phyloP scores from a whole-genome alignment of 2,888 invertebrate genomes.

The Drosophila buzzatii region DNA sequence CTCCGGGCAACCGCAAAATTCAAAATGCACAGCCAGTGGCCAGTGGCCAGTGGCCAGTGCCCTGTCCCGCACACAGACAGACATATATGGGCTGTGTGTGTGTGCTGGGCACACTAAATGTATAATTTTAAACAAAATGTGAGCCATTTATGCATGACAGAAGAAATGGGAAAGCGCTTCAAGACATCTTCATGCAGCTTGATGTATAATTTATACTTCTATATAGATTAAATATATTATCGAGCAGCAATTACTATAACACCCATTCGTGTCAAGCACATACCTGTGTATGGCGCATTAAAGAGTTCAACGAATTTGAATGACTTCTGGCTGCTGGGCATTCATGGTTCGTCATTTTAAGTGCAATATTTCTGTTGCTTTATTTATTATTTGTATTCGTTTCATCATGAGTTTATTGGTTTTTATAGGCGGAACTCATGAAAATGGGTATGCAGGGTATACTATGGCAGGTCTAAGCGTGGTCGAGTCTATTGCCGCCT shows the following conservation, averaged over 20 bases:
- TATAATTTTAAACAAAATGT: slow-evolving; percentile 31
- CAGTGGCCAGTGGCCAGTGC: slow-evolving; percentile 17
- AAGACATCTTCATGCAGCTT: not conserved
- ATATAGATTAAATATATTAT: not conserved
- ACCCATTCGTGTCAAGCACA: no score
- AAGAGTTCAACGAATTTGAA: not conserved
- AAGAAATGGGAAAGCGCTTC: slow-evolving; percentile 36
- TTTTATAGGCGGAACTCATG: not conserved
- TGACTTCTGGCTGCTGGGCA: not conserved
- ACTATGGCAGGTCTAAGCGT: not conserved
- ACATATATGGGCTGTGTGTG: not conserved
- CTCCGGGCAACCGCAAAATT: slow-evolving; percentile 69
- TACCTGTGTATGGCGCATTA: no score
- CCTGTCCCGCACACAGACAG: slow-evolving; percentile 1
- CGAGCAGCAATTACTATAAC: not conserved
- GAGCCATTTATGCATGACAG: slow-evolving; percentile 18
- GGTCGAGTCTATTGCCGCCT: not conserved
- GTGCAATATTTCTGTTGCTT: not conserved
- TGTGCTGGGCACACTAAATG: slow-evolving; percentile 14
- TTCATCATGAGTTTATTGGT: not conserved
- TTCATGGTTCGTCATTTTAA: not conserved
- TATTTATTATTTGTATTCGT: slow-evolving; percentile 3
- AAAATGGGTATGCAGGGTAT: not conserved
- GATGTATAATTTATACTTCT: not conserved
- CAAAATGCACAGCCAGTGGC: slow-evolving; percentile 55